phyloP scores from a whole-genome alignment of 2,113 vertebrate species.

The Spermophilus dauricus region DNA sequence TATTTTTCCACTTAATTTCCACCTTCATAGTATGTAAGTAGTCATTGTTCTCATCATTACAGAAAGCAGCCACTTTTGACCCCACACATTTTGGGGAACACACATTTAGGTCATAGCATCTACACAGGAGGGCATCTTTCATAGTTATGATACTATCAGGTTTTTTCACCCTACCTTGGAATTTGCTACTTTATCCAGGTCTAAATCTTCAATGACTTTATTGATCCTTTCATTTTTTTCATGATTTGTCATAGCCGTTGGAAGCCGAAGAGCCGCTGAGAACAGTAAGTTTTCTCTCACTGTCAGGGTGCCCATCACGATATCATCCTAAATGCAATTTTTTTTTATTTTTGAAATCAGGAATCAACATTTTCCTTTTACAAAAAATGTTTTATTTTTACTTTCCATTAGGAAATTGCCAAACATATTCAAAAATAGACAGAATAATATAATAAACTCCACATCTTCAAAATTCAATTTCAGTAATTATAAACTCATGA shows the following conservation, averaged over 20 bases:
- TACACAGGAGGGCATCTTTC: neutral
- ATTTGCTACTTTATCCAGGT: constrained; percentile 95
- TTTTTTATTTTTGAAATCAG: neutral
- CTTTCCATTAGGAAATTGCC: constrained; percentile 44
- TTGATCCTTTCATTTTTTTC: constrained; percentile 93
- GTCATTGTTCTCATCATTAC: too few relatives aligned
- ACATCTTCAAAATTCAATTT: constrained; percentile 24
- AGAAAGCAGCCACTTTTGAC: too few relatives aligned
- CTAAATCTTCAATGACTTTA: constrained; percentile 92
- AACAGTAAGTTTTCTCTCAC: too few relatives aligned
- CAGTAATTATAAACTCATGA: neutral
- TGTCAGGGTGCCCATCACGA: too few relatives aligned
- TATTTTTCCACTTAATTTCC: too few relatives aligned
- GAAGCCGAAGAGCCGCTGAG: too few relatives aligned
- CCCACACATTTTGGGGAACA: neutral
- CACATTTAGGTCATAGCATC: too few relatives aligned
- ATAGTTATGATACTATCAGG: neutral
- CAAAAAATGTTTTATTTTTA: constrained; percentile 33
- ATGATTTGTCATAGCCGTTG: constrained; percentile 84
- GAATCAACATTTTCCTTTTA: neutral
- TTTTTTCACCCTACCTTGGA: constrained; percentile 90
- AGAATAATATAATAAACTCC: constrained; percentile 11
- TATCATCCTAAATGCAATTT: too few relatives aligned
- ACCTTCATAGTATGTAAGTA: too few relatives aligned
- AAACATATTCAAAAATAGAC: constrained; percentile 13